Evolutionary conservation across 2,888 invertebrate species (phyloP).

Genomic region (Polydesmus complanatus): DNA sequence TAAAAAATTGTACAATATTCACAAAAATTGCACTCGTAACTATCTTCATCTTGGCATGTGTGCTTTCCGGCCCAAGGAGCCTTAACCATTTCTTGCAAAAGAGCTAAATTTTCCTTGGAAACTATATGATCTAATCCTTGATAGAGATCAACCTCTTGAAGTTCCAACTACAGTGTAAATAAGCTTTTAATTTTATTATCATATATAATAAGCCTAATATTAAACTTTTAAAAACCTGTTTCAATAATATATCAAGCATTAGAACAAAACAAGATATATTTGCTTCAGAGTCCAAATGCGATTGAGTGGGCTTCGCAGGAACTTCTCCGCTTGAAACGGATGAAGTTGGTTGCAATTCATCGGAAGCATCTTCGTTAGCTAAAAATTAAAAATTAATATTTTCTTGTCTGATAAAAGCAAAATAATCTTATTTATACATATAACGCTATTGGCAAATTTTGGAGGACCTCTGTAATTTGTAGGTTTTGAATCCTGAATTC

Average conservation of each 20-base stretch:
- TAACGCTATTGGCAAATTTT: constrained; percentile 19
- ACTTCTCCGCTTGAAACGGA: constrained; percentile 50
- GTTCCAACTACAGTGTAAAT: constrained; percentile 48
- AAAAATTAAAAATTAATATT: no score
- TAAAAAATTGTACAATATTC: constrained; percentile 91
- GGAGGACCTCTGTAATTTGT: background rate
- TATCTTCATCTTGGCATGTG: constrained; percentile 37
- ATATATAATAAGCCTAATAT: background rate
- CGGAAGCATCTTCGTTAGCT: constrained; percentile 2
- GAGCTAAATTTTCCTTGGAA: constrained; percentile 53
- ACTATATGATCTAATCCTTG: constrained; percentile 60
- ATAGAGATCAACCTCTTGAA: constrained; percentile 69
- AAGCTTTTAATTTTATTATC: background rate
- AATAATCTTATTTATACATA: no score
- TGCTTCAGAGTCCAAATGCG: constrained; percentile 45
- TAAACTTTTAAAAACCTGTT: constrained; percentile 78
- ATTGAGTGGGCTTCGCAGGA: constrained; percentile 38
- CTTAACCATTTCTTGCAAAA: constrained; percentile 58
- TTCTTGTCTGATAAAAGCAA: no score
- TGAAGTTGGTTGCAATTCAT: constrained; percentile 51
- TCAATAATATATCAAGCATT: constrained; percentile 86
- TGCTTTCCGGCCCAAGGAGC: constrained; percentile 55
- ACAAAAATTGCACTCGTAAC: constrained; percentile 72
- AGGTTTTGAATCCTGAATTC: background rate
- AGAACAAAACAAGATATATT: constrained; percentile 90